phyloP scores from a whole-genome alignment of 2,113 vertebrate genomes.

The Proteles cristata region DNA sequence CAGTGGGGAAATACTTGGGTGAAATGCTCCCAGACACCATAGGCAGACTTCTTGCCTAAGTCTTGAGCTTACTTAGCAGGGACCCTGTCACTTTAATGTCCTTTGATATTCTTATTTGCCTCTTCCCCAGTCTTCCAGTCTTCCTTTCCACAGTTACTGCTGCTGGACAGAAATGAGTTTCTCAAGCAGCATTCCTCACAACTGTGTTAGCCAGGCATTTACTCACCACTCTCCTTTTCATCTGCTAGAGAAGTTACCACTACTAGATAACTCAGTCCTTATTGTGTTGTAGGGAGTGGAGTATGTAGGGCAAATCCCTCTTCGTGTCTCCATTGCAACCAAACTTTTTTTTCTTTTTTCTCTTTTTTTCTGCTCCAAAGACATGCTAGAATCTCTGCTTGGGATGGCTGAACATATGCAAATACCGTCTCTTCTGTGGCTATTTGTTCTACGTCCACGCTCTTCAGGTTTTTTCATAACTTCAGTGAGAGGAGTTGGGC shows the following conservation, averaged over 20 bases:
- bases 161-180: neutral
- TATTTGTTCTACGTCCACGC: neutral
- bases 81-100: neutral
- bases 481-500: neutral
- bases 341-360: neutral
- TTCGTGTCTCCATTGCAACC: neutral
- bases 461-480: neutral
- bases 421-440: neutral
- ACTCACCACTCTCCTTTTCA: neutral
- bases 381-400: neutral
- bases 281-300: neutral
- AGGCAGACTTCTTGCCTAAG: neutral
- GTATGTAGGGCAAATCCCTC: neutral
- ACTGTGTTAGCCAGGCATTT: neutral
- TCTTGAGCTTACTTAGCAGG: neutral
- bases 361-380: neutral
- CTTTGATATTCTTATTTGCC: neutral
- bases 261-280: neutral
- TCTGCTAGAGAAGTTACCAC: neutral
- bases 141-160: neutral
- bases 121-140: neutral
- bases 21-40: neutral
- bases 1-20: neutral
- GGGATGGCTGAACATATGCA: neutral
- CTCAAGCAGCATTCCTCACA: neutral